Evolutionary conservation across 1,140 invertebrate species (phyloP).

Genomic region (Phortica variegata): DNA sequence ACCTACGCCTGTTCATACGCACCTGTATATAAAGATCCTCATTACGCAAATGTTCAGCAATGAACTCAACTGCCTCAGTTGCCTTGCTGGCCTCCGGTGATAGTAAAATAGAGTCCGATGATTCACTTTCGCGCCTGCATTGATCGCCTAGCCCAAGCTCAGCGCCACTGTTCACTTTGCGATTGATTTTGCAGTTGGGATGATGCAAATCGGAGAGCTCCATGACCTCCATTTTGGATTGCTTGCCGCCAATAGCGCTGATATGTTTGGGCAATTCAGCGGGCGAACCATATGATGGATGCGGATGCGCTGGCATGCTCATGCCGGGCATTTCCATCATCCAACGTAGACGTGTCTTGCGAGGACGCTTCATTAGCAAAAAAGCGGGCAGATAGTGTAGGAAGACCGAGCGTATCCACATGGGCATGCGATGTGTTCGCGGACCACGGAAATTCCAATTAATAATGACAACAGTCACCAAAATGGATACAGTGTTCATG

Average conservation of each 20-base stretch:
- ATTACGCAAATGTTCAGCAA: slow-evolving; percentile 95
- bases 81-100: slow-evolving; percentile 92
- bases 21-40: slow-evolving; percentile 98
- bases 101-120: slow-evolving; percentile 83
- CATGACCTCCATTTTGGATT: slow-evolving; percentile 88
- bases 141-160: slow-evolving; percentile 65
- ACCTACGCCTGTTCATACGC: background rate
- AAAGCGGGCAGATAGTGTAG: slow-evolving; percentile 87
- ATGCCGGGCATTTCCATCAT: slow-evolving; percentile 95
- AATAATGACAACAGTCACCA: slow-evolving; percentile 98
- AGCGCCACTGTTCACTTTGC: slow-evolving; percentile 74
- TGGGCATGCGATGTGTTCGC: slow-evolving; percentile 84
- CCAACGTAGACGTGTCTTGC: slow-evolving; percentile 89
- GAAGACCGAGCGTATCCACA: slow-evolving; percentile 91
- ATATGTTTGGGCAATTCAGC: slow-evolving; percentile 79
- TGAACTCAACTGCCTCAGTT: slow-evolving; percentile 96
- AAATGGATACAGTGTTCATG: slow-evolving; percentile 99
- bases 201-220: slow-evolving; percentile 93
- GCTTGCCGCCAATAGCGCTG: slow-evolving; percentile 62
- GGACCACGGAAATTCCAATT: slow-evolving; percentile 99
- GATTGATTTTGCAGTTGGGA: slow-evolving; percentile 93
- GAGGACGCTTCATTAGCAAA: slow-evolving; percentile 86
- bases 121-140: slow-evolving; percentile 81
- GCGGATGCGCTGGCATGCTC: slow-evolving; percentile 76
- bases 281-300: slow-evolving; percentile 72